Evolutionary conservation across 2,888 invertebrate genomes (phyloP), one percentile per base, ranked within the genome.

Genomic region (Cerceris rybyensis): DNA sequence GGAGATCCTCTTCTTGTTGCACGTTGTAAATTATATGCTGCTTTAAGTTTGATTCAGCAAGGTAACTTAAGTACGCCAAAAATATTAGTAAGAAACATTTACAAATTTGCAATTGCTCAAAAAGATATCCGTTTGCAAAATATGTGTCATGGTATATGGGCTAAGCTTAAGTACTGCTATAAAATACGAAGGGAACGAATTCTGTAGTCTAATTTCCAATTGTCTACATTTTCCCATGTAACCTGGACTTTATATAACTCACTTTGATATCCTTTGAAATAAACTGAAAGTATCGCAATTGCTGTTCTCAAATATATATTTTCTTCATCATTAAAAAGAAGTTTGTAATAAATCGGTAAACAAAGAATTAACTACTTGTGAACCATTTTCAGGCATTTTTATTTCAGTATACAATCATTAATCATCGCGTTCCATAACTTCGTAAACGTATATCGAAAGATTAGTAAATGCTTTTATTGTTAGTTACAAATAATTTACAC

Each of bases 91-190:
- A 92, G 93, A 42, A 81, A 89, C 43, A 94, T 95, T 84, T 95
- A 94, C 88, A 80, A 88, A 54, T 93, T 93, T 80, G 93, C 94
- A 0, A 89, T 92, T 59, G 71, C 81, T 11, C 93, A 93, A 0
- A 92, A 93, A 4, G 97, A 98, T 89, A 93, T 92, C 65, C 93
- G 96, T 63, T 93, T 98, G 61, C 93, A 95, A 61, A 95, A 95
- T 81, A 98, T 98, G 97, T 97, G 98, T 90, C 94, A 94, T 80
- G 98, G 98, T 55, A 96, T 98, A 73, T 98, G 98, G 97, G 94
- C 96, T 0, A 97, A 97, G 88, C 92, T 97, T 43, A 95, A 95
- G 85, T 96, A 96, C 84, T 93, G 93, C 84, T 90, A 92, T 77
- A 89, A 86, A 64, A 80, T 86, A 58, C 81, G 70, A 16, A 89